phyloP scores from a whole-genome alignment of 2,888 invertebrate genomes.

The Eulithis prunata region DNA sequence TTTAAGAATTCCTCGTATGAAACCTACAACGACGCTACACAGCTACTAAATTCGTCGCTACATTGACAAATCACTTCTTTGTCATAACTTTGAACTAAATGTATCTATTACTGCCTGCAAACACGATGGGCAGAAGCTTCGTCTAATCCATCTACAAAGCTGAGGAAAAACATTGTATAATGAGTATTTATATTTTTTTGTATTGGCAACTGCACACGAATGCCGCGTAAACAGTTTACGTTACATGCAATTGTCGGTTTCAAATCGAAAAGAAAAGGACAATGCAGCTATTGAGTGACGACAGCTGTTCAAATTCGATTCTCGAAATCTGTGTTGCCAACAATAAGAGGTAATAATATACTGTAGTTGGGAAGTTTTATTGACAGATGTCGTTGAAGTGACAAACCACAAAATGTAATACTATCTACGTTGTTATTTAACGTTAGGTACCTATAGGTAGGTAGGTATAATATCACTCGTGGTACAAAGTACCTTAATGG shows the following conservation, averaged over 20 bases:
- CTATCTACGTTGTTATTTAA: background rate
- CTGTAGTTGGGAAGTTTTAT: conserved; percentile 49
- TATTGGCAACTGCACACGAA: conserved; percentile 18
- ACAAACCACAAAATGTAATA: conserved; percentile 49
- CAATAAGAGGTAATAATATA: conserved; percentile 65
- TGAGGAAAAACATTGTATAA: too few relatives aligned
- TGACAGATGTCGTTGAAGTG: conserved; percentile 49
- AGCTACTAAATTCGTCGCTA: too few relatives aligned
- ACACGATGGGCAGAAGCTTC: too few relatives aligned
- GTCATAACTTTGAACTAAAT: too few relatives aligned
- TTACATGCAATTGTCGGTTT: conserved; percentile 35
- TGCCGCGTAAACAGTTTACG: conserved; percentile 35
- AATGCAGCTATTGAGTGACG: conserved; percentile 70
- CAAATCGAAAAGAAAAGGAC: conserved; percentile 36
- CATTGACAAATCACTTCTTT: too few relatives aligned
- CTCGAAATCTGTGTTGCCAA: conserved; percentile 70
- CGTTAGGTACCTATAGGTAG: too few relatives aligned
- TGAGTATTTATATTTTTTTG: conserved; percentile 10
- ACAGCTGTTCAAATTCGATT: conserved; percentile 73
- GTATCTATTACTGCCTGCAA: too few relatives aligned
- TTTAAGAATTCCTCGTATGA: too few relatives aligned
- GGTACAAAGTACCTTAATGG: too few relatives aligned
- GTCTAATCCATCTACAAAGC: too few relatives aligned
- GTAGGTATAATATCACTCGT: too few relatives aligned
- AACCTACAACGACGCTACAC: too few relatives aligned